Conservation (phyloP, 2,797 vertebrate genomes). For the Syngnathus acus region DNA sequence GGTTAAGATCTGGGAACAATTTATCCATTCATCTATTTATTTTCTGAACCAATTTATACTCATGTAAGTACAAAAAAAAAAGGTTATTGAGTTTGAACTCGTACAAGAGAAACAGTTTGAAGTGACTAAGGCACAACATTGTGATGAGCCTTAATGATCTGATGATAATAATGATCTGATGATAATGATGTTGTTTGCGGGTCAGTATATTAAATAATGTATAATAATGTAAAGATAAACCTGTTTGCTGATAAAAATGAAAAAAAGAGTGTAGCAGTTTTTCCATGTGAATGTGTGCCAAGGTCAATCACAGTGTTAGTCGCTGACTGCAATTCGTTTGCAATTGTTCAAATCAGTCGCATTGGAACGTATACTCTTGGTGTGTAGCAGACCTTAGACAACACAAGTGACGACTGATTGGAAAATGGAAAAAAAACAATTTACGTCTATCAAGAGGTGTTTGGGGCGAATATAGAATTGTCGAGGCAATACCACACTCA, state of each 20-base stretch:
- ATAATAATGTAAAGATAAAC: too few relatives aligned
- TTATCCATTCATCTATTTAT: too few relatives aligned
- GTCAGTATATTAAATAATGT: too few relatives aligned
- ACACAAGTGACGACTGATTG: background rate
- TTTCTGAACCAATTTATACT: too few relatives aligned
- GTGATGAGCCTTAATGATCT: background rate
- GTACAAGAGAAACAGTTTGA: background rate
- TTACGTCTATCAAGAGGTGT: slow-evolving; percentile 32
- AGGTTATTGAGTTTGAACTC: background rate
- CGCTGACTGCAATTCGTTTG: too few relatives aligned
- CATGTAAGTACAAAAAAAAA: too few relatives aligned
- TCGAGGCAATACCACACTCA: slow-evolving; percentile 28
- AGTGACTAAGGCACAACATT: background rate
- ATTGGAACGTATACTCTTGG: background rate
- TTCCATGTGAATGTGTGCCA: background rate
- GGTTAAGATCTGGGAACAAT: background rate
- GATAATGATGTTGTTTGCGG: too few relatives aligned
- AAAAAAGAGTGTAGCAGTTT: background rate
- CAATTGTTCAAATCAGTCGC: too few relatives aligned
- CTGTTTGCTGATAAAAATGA: background rate
- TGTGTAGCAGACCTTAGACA: too few relatives aligned
- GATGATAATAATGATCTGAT: too few relatives aligned
- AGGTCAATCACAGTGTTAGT: too few relatives aligned
- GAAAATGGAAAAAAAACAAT: slow-evolving; percentile 41
- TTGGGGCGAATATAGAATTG: slow-evolving; percentile 56